Evolutionary conservation across 2,888 invertebrate species (phyloP).

Genomic region (Chrysolina oricalcia): DNA sequence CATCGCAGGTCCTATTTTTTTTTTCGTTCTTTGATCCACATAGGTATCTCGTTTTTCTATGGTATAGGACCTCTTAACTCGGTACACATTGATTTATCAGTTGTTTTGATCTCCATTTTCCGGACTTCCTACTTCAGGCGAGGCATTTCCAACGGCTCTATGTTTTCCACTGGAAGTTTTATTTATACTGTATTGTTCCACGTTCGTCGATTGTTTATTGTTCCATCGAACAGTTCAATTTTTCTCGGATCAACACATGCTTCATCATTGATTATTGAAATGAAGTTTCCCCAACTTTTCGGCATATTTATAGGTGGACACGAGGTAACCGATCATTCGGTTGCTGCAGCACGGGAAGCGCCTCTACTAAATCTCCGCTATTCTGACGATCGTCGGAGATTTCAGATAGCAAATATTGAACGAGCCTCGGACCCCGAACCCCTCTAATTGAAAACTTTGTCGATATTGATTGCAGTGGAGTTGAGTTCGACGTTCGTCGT

Average conservation of each 20-base stretch:
- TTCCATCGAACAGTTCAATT: background rate
- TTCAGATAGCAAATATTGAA: background rate
- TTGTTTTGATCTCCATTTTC: no score
- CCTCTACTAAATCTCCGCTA: background rate
- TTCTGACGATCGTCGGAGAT: constrained; percentile 6
- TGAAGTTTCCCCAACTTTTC: background rate
- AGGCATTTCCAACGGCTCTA: no score
- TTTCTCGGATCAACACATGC: background rate
- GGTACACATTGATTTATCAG: no score
- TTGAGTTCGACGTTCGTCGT: background rate
- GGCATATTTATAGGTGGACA: background rate
- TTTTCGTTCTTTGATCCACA: no score
- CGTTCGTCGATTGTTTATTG: background rate
- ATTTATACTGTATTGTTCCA: no score
- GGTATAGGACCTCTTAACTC: no score
- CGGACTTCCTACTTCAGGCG: no score
- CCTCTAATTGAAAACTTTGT: background rate
- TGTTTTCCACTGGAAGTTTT: no score
- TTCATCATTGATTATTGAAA: background rate
- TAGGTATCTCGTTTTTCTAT: no score
- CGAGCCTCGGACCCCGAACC: background rate
- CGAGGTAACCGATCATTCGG: constrained; percentile 1
- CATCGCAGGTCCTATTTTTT: no score
- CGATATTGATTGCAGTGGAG: background rate
- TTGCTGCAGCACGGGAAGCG: background rate